Base-by-base conservation (phyloP, 2,113 vertebrate species). In the Tiliqua scincoides region DNA sequence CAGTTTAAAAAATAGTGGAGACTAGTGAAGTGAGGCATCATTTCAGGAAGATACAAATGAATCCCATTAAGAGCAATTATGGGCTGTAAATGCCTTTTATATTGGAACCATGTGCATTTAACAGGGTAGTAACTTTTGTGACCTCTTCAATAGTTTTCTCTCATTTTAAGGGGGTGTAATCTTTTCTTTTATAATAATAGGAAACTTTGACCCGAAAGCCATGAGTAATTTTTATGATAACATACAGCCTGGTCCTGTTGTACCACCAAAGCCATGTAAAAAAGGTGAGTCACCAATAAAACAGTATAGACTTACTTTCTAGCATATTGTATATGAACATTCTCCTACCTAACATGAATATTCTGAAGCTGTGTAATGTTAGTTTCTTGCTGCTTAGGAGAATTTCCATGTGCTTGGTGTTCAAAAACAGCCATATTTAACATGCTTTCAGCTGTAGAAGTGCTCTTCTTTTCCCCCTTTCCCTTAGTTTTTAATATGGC, bases 191-290 rank as follows among this genome's bases (percentile, higher is more conserved):
- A 25, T 73, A 68, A 78, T 92, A 71, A 89, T 94, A 99, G 99
- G 98, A 75, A 99, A 99, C 95, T 98, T 99, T 96, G 98, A 99
- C 94, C 98, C 98, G 4, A 98, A 98, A 96, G 98, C 98, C 89
- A 96, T 97, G 76, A 98, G 96, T 96, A 99, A 98, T 95, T 99
- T 99, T 95, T 99, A 99, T 92, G 98, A 99, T 96, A 97, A 98
- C 93, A 98, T 99, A 95, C 96, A 98, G 93, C 98, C 98, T 76
- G 99, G 98, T 92, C 98, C 98, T 79, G 95, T 98, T 90, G 98
- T 98, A 87, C 98, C 98, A 48, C 97, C 98, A 80, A 99, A 99
- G 94, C 96, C 97, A 90, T 97, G 95, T 94, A 99, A 96, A 95
- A 99, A 98, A 97, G 98, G 98, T 99, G 92, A 95, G 97, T 95